Percentiles rank a stretch among this genome's conserved stretches.
These are phyloP conservation scores for Mormyrus iriodes DNA, from an alignment of 2,113 vertebrate genomes.

Conservation along the genomic window DNA sequence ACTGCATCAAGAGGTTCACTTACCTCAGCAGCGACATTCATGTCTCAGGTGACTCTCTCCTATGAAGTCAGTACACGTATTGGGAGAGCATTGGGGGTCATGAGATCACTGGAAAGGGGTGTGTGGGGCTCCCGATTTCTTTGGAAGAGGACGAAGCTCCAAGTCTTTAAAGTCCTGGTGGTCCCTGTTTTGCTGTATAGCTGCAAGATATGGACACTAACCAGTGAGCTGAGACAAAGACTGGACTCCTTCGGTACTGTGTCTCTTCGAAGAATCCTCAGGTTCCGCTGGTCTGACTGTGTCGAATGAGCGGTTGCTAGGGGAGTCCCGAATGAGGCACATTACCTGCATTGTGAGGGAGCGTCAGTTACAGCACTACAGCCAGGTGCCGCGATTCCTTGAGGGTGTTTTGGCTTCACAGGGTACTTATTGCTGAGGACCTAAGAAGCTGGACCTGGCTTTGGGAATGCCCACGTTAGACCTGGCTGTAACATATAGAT, in stretches of 20 bases:
- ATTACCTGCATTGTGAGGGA: neutral
- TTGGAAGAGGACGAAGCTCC: too few species aligned
- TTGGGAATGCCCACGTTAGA: too few species aligned
- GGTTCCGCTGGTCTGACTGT: neutral
- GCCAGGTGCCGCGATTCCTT: neutral
- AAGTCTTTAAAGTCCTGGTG: too few species aligned
- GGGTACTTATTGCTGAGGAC: too few species aligned
- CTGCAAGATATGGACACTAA: too few species aligned
- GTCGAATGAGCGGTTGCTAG: neutral
- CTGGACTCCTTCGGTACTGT: neutral
- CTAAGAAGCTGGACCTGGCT: too few species aligned
- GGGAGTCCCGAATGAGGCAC: neutral
- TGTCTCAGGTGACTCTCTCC: neutral
- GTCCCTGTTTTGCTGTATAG: too few species aligned
- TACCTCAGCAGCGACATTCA: too few species aligned
- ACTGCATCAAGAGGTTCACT: too few species aligned
- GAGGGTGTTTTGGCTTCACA: neutral
- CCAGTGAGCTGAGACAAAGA: neutral
- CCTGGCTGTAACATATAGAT: too few species aligned
- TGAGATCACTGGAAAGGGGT: neutral
- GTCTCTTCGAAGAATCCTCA: neutral
- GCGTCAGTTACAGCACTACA: neutral
- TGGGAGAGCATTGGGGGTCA: neutral
- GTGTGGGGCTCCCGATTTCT: neutral
- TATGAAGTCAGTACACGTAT: neutral